A percentile compares a stretch with the other conserved stretches of the same genome.
These are phyloP conservation scores for Sarcophaga subvicina DNA, from an alignment of 2,888 invertebrate genomes.

Conservation along the genomic window DNA sequence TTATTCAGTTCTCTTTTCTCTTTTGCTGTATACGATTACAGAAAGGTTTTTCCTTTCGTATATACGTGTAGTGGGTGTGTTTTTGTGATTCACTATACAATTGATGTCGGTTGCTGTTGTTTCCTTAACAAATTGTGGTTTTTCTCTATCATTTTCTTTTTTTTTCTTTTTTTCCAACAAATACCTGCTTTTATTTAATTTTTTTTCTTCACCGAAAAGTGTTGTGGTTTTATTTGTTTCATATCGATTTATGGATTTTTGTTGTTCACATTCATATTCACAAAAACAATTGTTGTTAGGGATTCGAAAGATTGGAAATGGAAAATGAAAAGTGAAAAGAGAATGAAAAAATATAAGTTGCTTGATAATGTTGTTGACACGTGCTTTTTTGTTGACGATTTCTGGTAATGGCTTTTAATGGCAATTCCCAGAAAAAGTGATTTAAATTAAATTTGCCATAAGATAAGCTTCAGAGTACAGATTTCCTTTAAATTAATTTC, in stretches of 20 bases:
- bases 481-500: too few relatives aligned
- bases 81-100: neutral
- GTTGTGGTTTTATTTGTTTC: conserved; percentile 37
- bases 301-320: too few relatives aligned
- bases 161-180: neutral
- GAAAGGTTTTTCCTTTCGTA: neutral
- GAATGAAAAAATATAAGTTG: neutral
- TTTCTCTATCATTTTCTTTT: neutral
- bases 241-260: conserved; percentile 62
- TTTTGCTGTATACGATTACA: neutral
- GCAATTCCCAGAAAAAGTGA: too few relatives aligned
- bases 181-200: neutral
- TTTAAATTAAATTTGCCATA: too few relatives aligned
- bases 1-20: neutral
- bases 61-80: neutral
- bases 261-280: conserved; percentile 14
- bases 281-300: neutral
- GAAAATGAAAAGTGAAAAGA: neutral
- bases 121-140: conserved; percentile 23
- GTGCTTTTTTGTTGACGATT: neutral
- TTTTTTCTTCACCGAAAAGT: neutral
- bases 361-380: neutral
- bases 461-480: too few relatives aligned
- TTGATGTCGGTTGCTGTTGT: conserved; percentile 12
- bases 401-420: too few relatives aligned